Percentiles rank a stretch among this genome's conserved stretches.
phyloP scores from a whole-genome alignment of 2,888 invertebrate species.

The Tyria jacobaeae region DNA sequence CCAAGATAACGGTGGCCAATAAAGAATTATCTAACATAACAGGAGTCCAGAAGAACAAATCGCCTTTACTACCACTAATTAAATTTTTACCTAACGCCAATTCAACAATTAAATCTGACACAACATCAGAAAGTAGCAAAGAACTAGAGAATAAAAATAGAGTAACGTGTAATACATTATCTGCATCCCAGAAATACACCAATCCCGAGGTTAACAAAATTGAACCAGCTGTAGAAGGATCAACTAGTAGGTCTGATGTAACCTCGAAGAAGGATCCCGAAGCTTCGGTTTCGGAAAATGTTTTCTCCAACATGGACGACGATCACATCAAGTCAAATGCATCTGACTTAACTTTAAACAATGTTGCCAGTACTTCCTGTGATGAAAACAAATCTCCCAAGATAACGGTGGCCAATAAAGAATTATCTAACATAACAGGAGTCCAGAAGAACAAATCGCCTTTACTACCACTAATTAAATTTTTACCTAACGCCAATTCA shows the following conservation, averaged over 20 bases:
- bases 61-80: neutral
- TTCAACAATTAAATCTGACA: neutral
- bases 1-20: neutral
- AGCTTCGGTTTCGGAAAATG: neutral
- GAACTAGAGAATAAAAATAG: neutral
- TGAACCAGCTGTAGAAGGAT: neutral
- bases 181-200: neutral
- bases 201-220: neutral
- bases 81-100: neutral
- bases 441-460: neutral
- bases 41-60: neutral
- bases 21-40: neutral
- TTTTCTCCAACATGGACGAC: neutral
- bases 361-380: neutral
- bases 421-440: neutral
- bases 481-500: neutral
- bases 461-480: neutral
- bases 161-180: neutral
- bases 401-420: neutral
- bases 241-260: too few relatives aligned
- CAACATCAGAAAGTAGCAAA: neutral
- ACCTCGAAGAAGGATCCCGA: too few relatives aligned
- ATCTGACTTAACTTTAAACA: neutral
- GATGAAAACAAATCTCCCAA: neutral
- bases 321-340: neutral